Evolutionary conservation across 2,113 vertebrate species (phyloP).

Genomic region (Chloebia gouldiae): DNA sequence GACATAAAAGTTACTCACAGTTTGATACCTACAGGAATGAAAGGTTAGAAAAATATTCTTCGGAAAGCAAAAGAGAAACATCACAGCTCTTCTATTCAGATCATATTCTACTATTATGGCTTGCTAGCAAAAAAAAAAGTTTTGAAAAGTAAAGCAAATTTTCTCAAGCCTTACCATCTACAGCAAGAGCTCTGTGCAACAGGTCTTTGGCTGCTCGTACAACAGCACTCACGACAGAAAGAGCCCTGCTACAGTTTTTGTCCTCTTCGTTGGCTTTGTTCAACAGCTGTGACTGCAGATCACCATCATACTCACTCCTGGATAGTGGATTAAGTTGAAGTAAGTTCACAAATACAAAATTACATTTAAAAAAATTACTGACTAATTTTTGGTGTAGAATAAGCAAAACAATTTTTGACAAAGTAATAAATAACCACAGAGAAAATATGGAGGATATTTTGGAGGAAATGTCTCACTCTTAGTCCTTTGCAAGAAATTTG

Average conservation of each 20-base stretch:
- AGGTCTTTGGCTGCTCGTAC: slow-evolving; percentile 95
- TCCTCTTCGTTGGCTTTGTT: slow-evolving; percentile 99
- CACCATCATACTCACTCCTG: slow-evolving; percentile 97
- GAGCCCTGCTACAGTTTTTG: slow-evolving; percentile 94
- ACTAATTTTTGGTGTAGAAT: not conserved
- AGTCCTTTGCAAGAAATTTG: not conserved
- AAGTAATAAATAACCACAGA: not conserved
- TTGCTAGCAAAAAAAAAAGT: not conserved
- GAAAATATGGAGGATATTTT: not conserved
- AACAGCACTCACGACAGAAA: slow-evolving; percentile 96
- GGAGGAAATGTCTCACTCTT: not conserved
- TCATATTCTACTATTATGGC: not conserved
- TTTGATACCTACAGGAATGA: not conserved
- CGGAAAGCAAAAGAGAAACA: not conserved
- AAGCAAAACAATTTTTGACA: not conserved
- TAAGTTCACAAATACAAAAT: not conserved
- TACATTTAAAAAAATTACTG: not conserved
- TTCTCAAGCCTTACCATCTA: slow-evolving; percentile 85
- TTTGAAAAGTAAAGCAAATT: not conserved
- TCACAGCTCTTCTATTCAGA: not conserved
- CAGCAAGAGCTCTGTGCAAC: slow-evolving; percentile 94
- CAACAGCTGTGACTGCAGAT: slow-evolving; percentile 94
- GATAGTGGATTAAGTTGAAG: not conserved
- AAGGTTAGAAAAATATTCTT: not conserved
- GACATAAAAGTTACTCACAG: not conserved